phyloP scores from a whole-genome alignment of 2,888 invertebrate species.

The Eupithecia tripunctaria region DNA sequence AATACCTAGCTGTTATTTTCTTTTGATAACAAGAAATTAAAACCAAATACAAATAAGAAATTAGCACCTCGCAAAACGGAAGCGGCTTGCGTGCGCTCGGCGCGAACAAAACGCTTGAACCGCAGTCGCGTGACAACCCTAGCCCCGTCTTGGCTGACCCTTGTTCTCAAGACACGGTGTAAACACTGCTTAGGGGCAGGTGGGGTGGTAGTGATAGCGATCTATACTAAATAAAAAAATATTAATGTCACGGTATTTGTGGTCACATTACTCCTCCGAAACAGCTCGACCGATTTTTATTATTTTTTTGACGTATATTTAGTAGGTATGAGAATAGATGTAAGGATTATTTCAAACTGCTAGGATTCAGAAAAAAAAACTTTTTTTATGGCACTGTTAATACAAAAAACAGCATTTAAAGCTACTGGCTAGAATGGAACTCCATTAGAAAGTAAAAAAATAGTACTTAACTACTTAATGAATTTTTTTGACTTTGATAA shows the following conservation, averaged over 20 bases:
- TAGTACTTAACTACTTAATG: too few species aligned
- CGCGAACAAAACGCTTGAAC: slow-evolving; percentile 53
- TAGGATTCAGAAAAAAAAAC: too few species aligned
- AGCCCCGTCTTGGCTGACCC: slow-evolving; percentile 64
- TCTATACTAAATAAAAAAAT: too few species aligned
- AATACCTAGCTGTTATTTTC: not conserved
- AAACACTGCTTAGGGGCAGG: slow-evolving; percentile 59
- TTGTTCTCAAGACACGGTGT: slow-evolving; percentile 68
- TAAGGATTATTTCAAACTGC: too few species aligned
- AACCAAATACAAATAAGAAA: slow-evolving; percentile 16
- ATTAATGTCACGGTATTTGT: too few species aligned
- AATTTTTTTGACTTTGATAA: too few species aligned
- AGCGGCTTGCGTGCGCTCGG: slow-evolving; percentile 53
- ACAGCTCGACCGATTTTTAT: too few species aligned
- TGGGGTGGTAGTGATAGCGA: slow-evolving; percentile 45
- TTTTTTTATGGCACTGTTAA: not conserved
- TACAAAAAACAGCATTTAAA: not conserved
- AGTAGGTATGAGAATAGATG: too few species aligned
- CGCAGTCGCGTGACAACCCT: slow-evolving; percentile 68
- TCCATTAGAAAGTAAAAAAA: not conserved
- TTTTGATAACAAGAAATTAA: not conserved
- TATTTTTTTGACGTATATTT: too few species aligned
- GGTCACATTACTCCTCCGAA: too few species aligned
- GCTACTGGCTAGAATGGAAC: not conserved
- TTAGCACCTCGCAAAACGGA: slow-evolving; percentile 29